These are phyloP conservation scores for Protonemura montana DNA, from an alignment of 2,888 invertebrate species.

Conservation along the genomic window DNA sequence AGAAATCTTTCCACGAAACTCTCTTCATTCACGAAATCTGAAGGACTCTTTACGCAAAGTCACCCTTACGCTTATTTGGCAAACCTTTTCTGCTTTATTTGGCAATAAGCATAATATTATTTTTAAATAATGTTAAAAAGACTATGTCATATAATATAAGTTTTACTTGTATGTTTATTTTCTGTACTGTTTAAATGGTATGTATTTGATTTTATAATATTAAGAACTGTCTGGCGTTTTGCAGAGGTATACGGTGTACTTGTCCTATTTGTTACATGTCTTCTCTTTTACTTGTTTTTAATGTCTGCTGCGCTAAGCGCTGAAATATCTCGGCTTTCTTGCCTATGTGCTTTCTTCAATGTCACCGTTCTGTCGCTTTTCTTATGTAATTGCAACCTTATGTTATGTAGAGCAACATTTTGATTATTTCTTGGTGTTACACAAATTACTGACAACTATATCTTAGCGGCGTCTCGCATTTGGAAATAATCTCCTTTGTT, in stretches of 20 bases:
- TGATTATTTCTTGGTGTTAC: neutral
- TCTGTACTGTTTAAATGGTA: too few species aligned
- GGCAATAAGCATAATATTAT: too few species aligned
- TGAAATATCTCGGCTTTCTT: neutral
- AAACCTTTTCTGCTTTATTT: too few species aligned
- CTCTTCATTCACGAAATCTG: too few species aligned
- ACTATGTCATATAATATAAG: too few species aligned
- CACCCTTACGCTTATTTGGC: too few species aligned
- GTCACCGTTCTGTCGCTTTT: neutral
- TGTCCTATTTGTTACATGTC: neutral
- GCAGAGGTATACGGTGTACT: neutral
- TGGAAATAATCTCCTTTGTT: slow-evolving; percentile 46
- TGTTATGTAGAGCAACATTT: neutral
- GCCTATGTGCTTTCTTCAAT: neutral
- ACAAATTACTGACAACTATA: neutral
- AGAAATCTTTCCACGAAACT: too few species aligned
- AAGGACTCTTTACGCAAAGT: too few species aligned
- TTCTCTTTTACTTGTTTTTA: too few species aligned
- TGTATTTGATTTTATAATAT: neutral
- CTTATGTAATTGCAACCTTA: neutral
- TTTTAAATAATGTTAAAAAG: too few species aligned
- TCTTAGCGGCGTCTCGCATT: neutral
- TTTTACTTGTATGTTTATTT: too few species aligned
- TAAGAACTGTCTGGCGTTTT: slow-evolving; percentile 19
- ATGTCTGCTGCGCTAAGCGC: neutral